A percentile compares a stretch with the other conserved stretches of the same genome.
Conservation (phyloP, 2,113 vertebrate genomes). For the Saimiri boliviensis region DNA sequence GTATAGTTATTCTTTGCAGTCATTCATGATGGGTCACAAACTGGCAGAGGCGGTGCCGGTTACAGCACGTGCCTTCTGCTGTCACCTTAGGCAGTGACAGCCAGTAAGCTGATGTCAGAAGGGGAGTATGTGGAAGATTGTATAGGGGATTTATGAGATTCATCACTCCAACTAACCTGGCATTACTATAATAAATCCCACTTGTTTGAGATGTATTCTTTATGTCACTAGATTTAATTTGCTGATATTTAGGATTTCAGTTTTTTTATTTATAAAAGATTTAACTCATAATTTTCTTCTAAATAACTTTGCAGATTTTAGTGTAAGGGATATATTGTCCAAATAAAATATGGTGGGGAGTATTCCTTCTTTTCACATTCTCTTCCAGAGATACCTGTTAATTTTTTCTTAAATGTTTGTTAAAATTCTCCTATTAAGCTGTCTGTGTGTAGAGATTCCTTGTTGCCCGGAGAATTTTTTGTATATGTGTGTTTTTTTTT, state of each 20-base stretch:
- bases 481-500: not conserved
- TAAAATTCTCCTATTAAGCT: not conserved
- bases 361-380: not conserved
- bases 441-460: not conserved
- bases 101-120: not conserved
- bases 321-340: not conserved
- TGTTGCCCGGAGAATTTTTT: not conserved
- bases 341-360: not conserved
- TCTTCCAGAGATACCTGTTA: not conserved
- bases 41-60: not conserved
- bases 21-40: not conserved
- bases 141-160: not conserved
- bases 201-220: not conserved
- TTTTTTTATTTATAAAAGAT: not conserved
- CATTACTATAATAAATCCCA: not conserved
- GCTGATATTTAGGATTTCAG: not conserved
- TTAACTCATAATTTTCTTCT: not conserved
- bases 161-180: not conserved
- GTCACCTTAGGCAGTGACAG: not conserved
- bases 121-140: not conserved
- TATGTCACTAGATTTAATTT: not conserved
- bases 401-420: not conserved
- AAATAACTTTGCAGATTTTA: not conserved
- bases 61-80: not conserved
- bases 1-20: not conserved